A percentile compares a stretch with the other conserved stretches of the same genome.
These are phyloP conservation scores for Siniperca obscura DNA, from an alignment of 2,797 vertebrate species.

Conservation along the genomic window DNA sequence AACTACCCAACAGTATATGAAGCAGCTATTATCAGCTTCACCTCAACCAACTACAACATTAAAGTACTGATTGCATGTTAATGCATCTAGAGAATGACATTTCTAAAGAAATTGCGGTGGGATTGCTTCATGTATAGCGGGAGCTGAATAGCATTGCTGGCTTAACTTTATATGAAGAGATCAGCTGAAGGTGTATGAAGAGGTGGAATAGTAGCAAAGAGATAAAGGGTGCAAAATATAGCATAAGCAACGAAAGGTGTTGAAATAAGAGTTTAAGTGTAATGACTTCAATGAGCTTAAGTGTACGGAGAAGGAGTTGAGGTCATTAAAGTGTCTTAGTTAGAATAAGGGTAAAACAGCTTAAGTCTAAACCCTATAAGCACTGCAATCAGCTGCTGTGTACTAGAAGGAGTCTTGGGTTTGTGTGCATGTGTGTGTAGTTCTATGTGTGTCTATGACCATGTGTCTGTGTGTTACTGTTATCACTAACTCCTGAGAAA, in stretches of 20 bases:
- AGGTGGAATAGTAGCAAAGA: neutral
- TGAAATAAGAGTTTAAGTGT: neutral
- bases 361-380: too few relatives aligned
- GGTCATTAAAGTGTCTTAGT: neutral
- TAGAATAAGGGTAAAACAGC: neutral
- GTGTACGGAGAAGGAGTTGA: neutral
- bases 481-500: too few relatives aligned
- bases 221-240: neutral
- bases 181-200: neutral
- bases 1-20: neutral
- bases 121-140: slow-evolving; percentile 20
- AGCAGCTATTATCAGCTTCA: neutral
- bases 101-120: slow-evolving; percentile 12
- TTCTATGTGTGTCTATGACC: neutral
- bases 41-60: neutral
- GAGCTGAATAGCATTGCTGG: neutral
- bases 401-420: too few relatives aligned
- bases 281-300: neutral
- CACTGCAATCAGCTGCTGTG: neutral
- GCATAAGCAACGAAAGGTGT: neutral
- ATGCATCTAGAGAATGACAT: neutral
- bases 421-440: neutral
- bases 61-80: neutral
- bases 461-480: neutral
- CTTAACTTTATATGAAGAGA: neutral